Evolutionary conservation across 2,888 invertebrate species (phyloP).

Genomic region (Oxyscelio sp.): DNA sequence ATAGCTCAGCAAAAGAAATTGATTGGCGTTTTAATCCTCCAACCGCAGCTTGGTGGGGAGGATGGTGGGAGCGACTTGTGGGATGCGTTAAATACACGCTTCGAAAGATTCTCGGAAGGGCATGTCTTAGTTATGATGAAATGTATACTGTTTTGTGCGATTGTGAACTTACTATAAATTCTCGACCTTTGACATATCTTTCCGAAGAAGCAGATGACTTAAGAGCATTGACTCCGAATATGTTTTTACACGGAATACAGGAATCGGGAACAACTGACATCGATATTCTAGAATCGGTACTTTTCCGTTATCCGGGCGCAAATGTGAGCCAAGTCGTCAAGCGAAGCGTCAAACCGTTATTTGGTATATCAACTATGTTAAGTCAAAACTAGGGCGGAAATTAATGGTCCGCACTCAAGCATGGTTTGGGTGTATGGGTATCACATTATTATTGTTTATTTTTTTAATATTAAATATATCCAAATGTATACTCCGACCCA

Average conservation of each 20-base stretch:
- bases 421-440: too few species aligned
- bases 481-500: too few species aligned
- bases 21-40: slow-evolving; percentile 86
- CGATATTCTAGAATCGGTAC: slow-evolving; percentile 43
- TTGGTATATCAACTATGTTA: too few species aligned
- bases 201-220: slow-evolving; percentile 72
- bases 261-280: slow-evolving; percentile 49
- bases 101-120: slow-evolving; percentile 82
- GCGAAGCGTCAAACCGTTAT: too few species aligned
- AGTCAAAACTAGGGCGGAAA: too few species aligned
- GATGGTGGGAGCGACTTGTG: slow-evolving; percentile 87
- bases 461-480: too few species aligned
- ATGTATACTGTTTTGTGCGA: slow-evolving; percentile 81
- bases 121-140: slow-evolving; percentile 80
- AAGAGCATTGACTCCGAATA: slow-evolving; percentile 64
- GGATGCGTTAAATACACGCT: slow-evolving; percentile 85
- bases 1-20: slow-evolving; percentile 68
- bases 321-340: too few species aligned
- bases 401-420: too few species aligned
- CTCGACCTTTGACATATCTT: slow-evolving; percentile 82
- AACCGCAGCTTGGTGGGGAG: slow-evolving; percentile 87
- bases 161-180: slow-evolving; percentile 83
- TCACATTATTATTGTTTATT: too few species aligned
- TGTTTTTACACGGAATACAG: slow-evolving; percentile 71
- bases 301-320: too few species aligned